These are phyloP conservation scores for Halocynthia roretzi DNA, from an alignment of 23 tunicate genomes.

Conservation along the genomic window DNA sequence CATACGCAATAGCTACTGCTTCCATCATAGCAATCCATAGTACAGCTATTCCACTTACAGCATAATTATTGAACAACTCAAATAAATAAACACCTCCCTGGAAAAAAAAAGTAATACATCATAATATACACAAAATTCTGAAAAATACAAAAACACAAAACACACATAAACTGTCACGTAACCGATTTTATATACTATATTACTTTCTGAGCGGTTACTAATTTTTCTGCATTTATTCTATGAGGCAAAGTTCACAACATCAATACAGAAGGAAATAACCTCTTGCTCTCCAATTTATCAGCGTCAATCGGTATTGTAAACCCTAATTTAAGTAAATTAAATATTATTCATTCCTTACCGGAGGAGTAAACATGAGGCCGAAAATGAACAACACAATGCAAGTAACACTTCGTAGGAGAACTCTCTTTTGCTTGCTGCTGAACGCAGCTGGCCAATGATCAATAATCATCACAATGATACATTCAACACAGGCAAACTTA, in stretches of 20 bases:
- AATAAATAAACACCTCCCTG: conserved; percentile 64
- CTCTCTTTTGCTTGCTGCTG: not conserved
- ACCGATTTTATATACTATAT: too few species aligned
- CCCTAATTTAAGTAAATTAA: too few species aligned
- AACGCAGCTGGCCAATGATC: conserved; percentile 22
- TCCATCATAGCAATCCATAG: conserved; percentile 45
- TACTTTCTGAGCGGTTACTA: too few species aligned
- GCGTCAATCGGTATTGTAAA: too few species aligned
- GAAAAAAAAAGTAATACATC: not conserved
- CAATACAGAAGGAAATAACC: too few species aligned
- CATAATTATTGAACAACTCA: conserved; percentile 59
- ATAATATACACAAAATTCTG: not conserved
- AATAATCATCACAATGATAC: conserved; percentile 13
- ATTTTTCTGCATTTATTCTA: too few species aligned
- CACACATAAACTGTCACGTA: too few species aligned
- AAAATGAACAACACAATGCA: conserved; percentile 8
- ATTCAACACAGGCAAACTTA: conserved; percentile 27
- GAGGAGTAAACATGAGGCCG: conserved; percentile 10
- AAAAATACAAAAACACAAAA: too few species aligned
- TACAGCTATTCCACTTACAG: conserved; percentile 57
- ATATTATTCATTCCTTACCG: conserved; percentile 1
- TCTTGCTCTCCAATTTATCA: too few species aligned
- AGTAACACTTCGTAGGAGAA: not conserved
- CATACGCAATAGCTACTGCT: conserved; percentile 43
- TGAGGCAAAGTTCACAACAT: too few species aligned